Conservation (phyloP, 2,113 vertebrate genomes). For the Sylvietta virens region DNA sequence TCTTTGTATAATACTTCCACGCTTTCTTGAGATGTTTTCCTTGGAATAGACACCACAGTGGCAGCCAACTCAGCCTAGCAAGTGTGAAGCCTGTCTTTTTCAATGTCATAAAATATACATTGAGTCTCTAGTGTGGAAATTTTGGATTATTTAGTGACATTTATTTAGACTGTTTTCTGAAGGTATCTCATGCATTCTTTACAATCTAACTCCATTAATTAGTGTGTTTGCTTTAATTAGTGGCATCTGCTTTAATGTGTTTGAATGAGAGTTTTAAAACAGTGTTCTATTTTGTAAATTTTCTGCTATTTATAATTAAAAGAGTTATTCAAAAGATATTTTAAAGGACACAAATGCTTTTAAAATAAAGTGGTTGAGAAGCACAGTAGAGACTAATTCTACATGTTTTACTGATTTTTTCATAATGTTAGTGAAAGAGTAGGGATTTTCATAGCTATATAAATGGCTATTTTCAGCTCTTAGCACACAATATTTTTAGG, state of each 20-base stretch:
- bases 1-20: neutral
- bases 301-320: neutral
- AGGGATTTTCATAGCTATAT: neutral
- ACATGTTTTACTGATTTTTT: neutral
- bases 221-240: no score
- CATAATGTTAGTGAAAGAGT: neutral
- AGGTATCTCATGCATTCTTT: neutral
- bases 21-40: neutral
- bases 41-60: neutral
- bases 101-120: neutral
- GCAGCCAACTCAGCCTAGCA: neutral
- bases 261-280: neutral
- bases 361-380: neutral
- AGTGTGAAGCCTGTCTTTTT: neutral
- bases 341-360: neutral
- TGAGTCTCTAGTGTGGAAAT: neutral
- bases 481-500: constrained; percentile 1
- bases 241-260: constrained; percentile 24
- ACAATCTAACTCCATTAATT: neutral
- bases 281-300: neutral
- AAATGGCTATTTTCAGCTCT: neutral
- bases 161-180: constrained; percentile 43
- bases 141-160: neutral
- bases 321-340: neutral
- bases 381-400: neutral